Evolutionary conservation across 2,797 vertebrate species (phyloP).

Genomic region (Peromyscus melanophrys): DNA sequence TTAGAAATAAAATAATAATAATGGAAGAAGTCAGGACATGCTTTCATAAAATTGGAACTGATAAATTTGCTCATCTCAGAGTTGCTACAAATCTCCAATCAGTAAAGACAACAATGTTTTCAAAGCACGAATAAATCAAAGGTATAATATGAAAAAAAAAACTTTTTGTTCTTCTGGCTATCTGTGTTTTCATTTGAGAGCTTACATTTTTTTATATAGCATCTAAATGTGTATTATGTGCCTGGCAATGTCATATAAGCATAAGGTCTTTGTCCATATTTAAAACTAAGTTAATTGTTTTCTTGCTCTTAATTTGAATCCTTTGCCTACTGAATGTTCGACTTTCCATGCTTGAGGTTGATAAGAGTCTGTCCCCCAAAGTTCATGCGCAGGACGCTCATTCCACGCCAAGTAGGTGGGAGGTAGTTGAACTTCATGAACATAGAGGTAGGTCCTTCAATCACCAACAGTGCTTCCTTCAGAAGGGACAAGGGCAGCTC

Average conservation of each 20-base stretch:
- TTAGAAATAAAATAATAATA: not conserved
- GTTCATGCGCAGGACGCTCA: not conserved
- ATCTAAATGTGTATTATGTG: too few species aligned
- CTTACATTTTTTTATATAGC: too few species aligned
- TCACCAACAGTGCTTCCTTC: not conserved
- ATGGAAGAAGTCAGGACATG: not conserved
- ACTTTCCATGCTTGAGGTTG: not conserved
- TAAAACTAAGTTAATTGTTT: not conserved
- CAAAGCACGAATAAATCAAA: not conserved
- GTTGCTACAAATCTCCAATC: not conserved
- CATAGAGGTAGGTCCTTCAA: not conserved
- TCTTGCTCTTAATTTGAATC: not conserved
- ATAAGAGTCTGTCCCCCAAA: not conserved
- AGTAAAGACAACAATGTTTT: not conserved
- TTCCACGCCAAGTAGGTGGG: not conserved
- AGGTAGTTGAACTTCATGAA: not conserved
- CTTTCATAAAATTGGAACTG: not conserved
- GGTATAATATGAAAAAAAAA: not conserved
- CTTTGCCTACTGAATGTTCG: not conserved
- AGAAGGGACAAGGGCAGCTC: not conserved
- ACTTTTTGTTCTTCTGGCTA: not conserved
- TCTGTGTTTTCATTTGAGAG: not conserved
- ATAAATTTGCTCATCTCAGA: too few species aligned
- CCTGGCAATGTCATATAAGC: too few species aligned
- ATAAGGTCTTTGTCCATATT: not conserved